Evolutionary conservation across 1,140 invertebrate genomes (phyloP), one percentile per base, ranked within the genome.

Genomic region (Panonychus citri): DNA sequence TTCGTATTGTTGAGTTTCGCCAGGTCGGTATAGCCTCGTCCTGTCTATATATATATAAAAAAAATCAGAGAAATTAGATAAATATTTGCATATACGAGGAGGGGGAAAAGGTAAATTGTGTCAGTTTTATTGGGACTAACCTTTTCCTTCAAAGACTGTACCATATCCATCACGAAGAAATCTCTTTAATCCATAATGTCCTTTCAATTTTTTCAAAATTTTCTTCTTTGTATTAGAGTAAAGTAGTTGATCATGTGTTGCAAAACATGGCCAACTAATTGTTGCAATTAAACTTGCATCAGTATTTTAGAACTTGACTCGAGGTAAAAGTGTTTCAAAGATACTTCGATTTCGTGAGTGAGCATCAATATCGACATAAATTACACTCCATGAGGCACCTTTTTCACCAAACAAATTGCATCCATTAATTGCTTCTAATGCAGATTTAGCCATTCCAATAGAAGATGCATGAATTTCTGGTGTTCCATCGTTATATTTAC

Each of bases 311-410:
- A 96, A 68, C 86, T 93, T 0, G 93, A 98, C 94, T 66, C 93
- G 75, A 1, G 95, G 95, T 50, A 99, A 71, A 71, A 99, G 80
- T 10, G 91, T 95, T 74, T 98, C 93, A 71, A 99, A 96, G 65
- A 96, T 99, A 69, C 89, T 96, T 65, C 94, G 75, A 71, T 99
- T 99, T 57, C 95, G 74, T 74, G 96, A 98, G 67, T 99, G 94
- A 24, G 94, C 94, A 75, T 99, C 94, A 65, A 98, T 97, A 67
- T 98, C 94, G 15, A 97, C 91, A 73, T 97, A 98, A 60, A 98
- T 83, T 0, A 98, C 93, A 62, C 90, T 95, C 83, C 89, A 95
- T 3, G 88, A 87, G 12, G 90, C 88, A 42, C 94, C 94, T 66
- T 90, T 85, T 60, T 93, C 85, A 13, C 94, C 95, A 74, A 95